Evolutionary conservation across 2,113 vertebrate genomes (phyloP), one percentile per base, ranked within the genome.

Genomic region (Seriola aureovittata): DNA sequence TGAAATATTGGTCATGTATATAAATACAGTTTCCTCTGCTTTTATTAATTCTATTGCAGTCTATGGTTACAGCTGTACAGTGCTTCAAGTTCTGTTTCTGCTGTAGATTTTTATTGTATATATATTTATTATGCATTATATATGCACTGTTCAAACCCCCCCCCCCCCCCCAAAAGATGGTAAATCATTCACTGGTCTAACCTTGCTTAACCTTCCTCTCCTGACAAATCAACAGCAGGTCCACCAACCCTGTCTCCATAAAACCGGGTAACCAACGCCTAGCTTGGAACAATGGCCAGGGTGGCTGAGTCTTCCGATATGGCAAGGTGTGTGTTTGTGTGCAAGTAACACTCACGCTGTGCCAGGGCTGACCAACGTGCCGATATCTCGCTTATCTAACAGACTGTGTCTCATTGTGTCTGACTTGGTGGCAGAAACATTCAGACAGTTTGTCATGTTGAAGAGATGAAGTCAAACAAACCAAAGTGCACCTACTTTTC

Each of bases 231-330:
- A 64, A 69, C 59, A 48, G 48, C 32, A 72, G 40, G 71, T 87
- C 74, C 85, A 70, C 32, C 2, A 59, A 85, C 62, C 19, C 60
- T 23, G 23, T 7, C 48, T 58, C 48, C 25, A 64, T 13, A 57
- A 68, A 78, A 67, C 52, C 11, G 19, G 46, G 57, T 5, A 42
- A 66, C 77, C 86, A 81, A 79, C 80, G 7, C 86, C 88, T 81
- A 67, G 60, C 40, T 9, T 3, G 44, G 63, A 91, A 86, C 89
- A 91, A 92, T 85, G 71, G 77, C 36, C 67, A 63, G 34, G 64
- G 65, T 78, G 63, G 69, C 66, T 5, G 54, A 46, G 21, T 78
- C 10, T 46, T 74, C 71, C 80, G 75, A 82, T 78, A 78, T 60
- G 11, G 21, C 40, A 65, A 78, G 67, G 65, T 64, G 10, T 48